phyloP scores from a whole-genome alignment of 2,113 vertebrate species.

The Macrotis lagotis region DNA sequence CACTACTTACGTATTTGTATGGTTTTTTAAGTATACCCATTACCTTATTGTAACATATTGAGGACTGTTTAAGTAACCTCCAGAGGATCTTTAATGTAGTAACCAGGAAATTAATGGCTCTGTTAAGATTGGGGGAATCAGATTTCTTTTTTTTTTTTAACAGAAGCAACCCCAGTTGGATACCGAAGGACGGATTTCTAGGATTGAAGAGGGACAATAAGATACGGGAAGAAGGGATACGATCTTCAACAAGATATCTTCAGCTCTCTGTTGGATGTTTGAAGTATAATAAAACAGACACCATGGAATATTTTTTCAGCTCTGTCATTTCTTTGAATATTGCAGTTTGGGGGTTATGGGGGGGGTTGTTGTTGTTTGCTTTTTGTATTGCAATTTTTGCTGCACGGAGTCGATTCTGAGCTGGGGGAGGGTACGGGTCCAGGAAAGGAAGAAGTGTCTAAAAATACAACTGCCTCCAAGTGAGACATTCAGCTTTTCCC shows the following conservation, averaged over 20 bases:
- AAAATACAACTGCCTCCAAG: conserved; percentile 69
- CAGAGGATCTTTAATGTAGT: conserved; percentile 27
- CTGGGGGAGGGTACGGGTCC: conserved; percentile 65
- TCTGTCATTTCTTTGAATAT: neutral
- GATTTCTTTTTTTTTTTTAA: neutral
- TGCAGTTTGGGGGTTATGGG: too few species aligned
- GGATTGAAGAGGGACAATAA: neutral
- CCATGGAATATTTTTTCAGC: conserved; percentile 37
- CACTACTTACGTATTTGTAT: neutral
- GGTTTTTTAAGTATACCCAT: neutral
- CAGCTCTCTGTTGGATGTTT: neutral
- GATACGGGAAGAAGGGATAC: neutral
- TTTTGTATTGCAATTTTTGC: conserved; percentile 4
- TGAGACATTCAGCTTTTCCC: conserved; percentile 59
- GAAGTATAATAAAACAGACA: conserved; percentile 26
- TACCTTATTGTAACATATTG: conserved; percentile 9
- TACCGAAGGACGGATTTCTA: neutral
- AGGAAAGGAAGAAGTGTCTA: conserved; percentile 60
- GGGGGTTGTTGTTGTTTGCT: too few species aligned
- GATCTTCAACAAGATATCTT: neutral
- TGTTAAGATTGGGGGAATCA: neutral
- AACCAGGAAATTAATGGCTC: neutral
- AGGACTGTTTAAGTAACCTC: conserved; percentile 7
- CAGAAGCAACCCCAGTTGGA: conserved; percentile 11
- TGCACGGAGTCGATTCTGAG: conserved; percentile 49